Base-by-base conservation (phyloP, 2,888 invertebrate genomes). In the Marronus borbonicus region DNA sequence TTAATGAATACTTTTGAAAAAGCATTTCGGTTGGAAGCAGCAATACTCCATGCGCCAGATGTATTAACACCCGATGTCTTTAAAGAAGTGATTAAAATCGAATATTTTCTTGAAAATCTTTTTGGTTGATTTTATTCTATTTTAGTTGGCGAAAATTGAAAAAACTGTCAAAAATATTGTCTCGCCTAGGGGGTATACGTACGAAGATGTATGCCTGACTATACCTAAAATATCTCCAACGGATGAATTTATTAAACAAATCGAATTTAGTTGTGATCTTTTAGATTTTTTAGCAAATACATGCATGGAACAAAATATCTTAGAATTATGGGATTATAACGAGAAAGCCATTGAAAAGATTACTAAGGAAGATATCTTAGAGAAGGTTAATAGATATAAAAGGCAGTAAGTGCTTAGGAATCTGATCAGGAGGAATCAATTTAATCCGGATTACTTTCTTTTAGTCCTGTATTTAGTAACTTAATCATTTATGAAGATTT, bases 281-380 rank as follows among this genome's bases (percentile, higher is more conserved):
- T 87, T 94, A 62, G 90, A 93, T 82, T 90, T 88, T 78, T 90
- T 95, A 84, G 90, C 91, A 79, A 86, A 88, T 70, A 90, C 90
- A 58, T 95, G 95, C 85, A 90, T 92, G 77, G 89, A 92, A 80
- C 88, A 90, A 81, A 94, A 92, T 86, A 89, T 95, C 80, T 87
- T 94, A 81, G 94, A 95, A 85, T 87, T 95, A 81, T 95, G 94
- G 94, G 90, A 91, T 62, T 93, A 90, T 85, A 89, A 93, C 84
- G 86, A 88, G 78, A 87, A 88, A 49, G 82, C 88, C 79, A 90
- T 95, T 76, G 85, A 86, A 36, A 89, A 89, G 81, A 86, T 92
- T 78, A 92, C 92, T 1, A 91, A 90, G 83, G 86, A 91, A 76
- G 92, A 94, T 78, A 93, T 95, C 81, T 84, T 94, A 55, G 84